Evolutionary conservation across 2,797 vertebrate genomes (phyloP), one percentile per base, ranked within the genome.

Genomic region (Falco berigora): DNA sequence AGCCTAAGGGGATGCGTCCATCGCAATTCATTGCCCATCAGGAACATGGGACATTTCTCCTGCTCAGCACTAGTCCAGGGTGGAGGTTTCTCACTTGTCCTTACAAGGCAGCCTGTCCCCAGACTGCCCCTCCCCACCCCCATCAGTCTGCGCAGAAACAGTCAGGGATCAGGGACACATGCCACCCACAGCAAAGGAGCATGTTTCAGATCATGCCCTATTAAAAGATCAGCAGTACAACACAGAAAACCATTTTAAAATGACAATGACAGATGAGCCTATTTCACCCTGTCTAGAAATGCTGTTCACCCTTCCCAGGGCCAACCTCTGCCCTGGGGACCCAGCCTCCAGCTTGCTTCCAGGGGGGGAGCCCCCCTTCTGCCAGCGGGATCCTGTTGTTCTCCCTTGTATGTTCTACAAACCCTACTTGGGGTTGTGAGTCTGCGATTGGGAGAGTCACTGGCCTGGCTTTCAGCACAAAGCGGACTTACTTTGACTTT

Each of bases 131-230:
- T 15, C 40, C 17, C n/a, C 5, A 38, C 58, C 23, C 18, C 2
- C 15, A 7, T 17, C 86, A 28, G 30, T 4, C 66, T 44, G 46
- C 5, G 2, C 7, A 5, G 40, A 34, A 61, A 28, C 90, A 46
- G 4, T 5, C 1, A 0, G 58, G 44, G 27, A 75, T 44, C 44
- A 6, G 79, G 88, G 67, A 53, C 74, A 67, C n/a, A 67, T 12
- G 84, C 91, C 91, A 91, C 92, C 96, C 91, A 68, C 84, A 49
- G 75, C 81, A 76, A 8, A 79, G 55, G 6, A 79, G 63, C 67
- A 5, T 67, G 77, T 14, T 77, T 80, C 5, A 4, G 59, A 93
- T 92, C 80, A 34, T 15, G 5, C 49, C 74, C 84, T 56, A 50
- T 87, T 95, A 87, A 80, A 88, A 80, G 22, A 79, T 22, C 58